phyloP scores from a whole-genome alignment of 2,113 vertebrate species.

The Larimichthys polyactis region DNA sequence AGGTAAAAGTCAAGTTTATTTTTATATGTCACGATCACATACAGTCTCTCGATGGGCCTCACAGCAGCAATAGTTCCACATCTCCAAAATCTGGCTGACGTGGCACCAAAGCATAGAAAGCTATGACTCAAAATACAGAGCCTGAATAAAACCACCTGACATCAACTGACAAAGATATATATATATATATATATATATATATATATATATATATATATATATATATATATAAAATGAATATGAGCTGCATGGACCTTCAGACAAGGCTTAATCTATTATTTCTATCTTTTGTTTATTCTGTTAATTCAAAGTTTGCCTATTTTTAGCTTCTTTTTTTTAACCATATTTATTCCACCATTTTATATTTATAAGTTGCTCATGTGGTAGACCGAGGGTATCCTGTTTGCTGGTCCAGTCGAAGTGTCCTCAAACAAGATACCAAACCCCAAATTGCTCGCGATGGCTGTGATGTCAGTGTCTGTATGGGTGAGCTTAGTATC shows the following conservation, averaged over 20 bases:
- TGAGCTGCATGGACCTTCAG: not conserved
- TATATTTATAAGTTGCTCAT: no score
- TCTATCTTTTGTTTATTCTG: no score
- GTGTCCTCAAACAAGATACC: no score
- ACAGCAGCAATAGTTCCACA: not conserved
- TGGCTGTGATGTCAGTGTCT: no score
- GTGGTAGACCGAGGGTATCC: no score
- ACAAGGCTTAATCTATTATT: not conserved
- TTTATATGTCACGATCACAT: conserved; percentile 10
- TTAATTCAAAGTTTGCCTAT: not conserved
- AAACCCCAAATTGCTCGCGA: no score
- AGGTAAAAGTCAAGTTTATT: conserved; percentile 37
- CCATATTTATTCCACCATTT: not conserved
- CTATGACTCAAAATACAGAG: not conserved
- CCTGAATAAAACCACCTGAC: not conserved
- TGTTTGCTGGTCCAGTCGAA: no score
- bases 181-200: not conserved
- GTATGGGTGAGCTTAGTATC: no score
- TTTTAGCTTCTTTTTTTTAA: not conserved
- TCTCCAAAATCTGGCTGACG: not conserved
- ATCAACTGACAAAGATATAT: not conserved
- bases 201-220: not conserved
- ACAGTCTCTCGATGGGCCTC: not conserved
- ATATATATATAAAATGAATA: not conserved
- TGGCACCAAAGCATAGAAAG: not conserved